Evolutionary conservation across 2,113 vertebrate genomes (phyloP), one percentile per base, ranked within the genome.

Genomic region (Collichthys lucidus): DNA sequence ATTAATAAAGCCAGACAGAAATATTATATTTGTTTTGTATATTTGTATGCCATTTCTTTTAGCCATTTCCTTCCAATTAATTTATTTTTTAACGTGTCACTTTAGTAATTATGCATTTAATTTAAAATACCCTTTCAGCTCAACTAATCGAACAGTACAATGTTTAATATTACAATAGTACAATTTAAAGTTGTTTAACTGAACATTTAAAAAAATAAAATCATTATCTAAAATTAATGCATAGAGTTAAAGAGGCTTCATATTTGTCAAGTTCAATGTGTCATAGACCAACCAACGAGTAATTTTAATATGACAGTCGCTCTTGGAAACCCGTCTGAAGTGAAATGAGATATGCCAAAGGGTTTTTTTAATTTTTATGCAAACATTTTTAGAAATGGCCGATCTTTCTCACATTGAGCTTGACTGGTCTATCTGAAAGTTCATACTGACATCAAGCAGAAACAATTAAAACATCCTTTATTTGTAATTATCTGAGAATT

Each of bases 321-420:
- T 65, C 35, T 44, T 53, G 46, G 26, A 72, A 72, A 71, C 46
- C 3, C 2, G 17, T 49, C 24, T 46, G 17, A 42, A 15, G 61
- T 62, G 12, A 63, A 52, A 71, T 35, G 15, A 56, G 29, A 35
- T 62, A 24, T 44, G 31, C 29, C 3, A 24, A 22, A 79, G 17
- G 26, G 20, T 66, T 53, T 2, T 64, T 53, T 65, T 8, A 35
- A 47, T 55, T 29, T 31, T 31, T 75, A n/a, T 24, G 50, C 49
- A 24, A 46, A 76, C 26, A 42, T 76, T 24, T 14, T 59, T 66
- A 52, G 31, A 74, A 53, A 86, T 56, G 31, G 22, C 29, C 1
- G 10, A 50, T 26, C 24, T 10, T 11, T 9, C 5, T 79, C 70
- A 55, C 4, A 74, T 44, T 52, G 53, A 49, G 35, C 40, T 49